Conservation (phyloP, 2,888 invertebrate species). For the Cyrtodaria siliqua region DNA sequence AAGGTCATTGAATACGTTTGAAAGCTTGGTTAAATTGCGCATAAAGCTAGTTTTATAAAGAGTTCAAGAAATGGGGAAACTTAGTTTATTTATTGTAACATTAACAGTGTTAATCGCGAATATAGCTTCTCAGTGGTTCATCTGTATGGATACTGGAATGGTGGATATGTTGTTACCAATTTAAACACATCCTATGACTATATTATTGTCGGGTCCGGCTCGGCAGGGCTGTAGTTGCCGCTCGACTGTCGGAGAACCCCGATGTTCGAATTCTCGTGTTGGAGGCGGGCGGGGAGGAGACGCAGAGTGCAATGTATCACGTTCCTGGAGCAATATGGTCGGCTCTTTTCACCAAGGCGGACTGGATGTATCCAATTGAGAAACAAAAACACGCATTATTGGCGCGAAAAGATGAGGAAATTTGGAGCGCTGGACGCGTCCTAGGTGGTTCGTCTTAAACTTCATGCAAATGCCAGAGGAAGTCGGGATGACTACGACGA, state of each 20-base stretch:
- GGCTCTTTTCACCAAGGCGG: background rate
- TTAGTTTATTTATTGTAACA: too few species aligned
- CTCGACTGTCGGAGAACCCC: slow-evolving; percentile 85
- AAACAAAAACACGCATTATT: background rate
- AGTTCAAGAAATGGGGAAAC: too few species aligned
- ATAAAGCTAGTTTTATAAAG: too few species aligned
- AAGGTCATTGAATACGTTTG: too few species aligned
- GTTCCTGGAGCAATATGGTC: slow-evolving; percentile 79
- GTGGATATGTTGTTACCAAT: background rate
- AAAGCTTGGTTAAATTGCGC: too few species aligned
- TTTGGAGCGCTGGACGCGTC: slow-evolving; percentile 6
- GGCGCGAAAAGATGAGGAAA: slow-evolving; percentile 5
- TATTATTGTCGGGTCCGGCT: slow-evolving; percentile 85
- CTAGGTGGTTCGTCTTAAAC: slow-evolving; percentile 15
- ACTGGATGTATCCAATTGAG: slow-evolving; percentile 14
- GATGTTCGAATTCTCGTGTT: slow-evolving; percentile 79
- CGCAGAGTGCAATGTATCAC: slow-evolving; percentile 83
- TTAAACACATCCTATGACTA: slow-evolving; percentile 24
- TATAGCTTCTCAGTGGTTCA: slow-evolving; percentile 9
- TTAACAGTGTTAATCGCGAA: slow-evolving; percentile 11
- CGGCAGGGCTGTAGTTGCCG: slow-evolving; percentile 87
- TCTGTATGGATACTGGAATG: slow-evolving; percentile 10
- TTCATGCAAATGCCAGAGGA: slow-evolving; percentile 16
- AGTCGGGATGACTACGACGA: slow-evolving; percentile 24
- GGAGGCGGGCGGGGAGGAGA: slow-evolving; percentile 86